phyloP scores from a whole-genome alignment of 2,888 invertebrate species.

The Amiota mariae region DNA sequence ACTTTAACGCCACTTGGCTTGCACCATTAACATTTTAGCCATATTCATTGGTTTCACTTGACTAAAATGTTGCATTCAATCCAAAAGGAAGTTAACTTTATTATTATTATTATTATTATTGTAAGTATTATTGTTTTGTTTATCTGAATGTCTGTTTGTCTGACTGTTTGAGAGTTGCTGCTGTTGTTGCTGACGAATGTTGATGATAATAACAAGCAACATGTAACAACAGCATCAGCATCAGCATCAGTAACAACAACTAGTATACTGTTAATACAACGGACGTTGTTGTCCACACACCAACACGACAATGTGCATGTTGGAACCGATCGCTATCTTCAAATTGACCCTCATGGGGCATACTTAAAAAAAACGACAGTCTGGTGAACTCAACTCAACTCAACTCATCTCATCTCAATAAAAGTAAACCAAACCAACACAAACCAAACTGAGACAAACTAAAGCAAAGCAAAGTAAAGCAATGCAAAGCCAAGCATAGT shows the following conservation, averaged over 20 bases:
- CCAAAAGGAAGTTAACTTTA: conserved; percentile 15
- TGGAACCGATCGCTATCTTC: conserved; percentile 52
- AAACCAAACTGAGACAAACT: conserved; percentile 1
- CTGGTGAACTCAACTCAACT: conserved; percentile 1
- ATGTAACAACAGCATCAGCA: conserved; percentile 1
- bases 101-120: conserved; percentile 8
- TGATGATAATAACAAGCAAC: conserved; percentile 21
- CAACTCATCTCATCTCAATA: neutral
- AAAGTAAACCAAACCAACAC: neutral
- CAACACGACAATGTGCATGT: conserved; percentile 58
- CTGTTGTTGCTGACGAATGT: conserved; percentile 19
- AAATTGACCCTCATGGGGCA: conserved; percentile 53
- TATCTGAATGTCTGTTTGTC: conserved; percentile 12
- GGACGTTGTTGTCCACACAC: conserved; percentile 34
- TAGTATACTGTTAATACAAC: conserved; percentile 2
- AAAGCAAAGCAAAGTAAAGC: neutral
- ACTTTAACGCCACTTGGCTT: conserved; percentile 17
- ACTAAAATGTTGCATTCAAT: conserved; percentile 17
- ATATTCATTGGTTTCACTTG: conserved; percentile 25
- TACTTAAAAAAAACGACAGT: conserved; percentile 9
- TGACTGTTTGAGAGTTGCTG: neutral
- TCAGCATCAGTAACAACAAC: neutral
- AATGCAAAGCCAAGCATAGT: neutral
- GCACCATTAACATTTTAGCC: conserved; percentile 17
- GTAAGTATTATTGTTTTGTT: conserved; percentile 13